Conservation (phyloP, 1,140 invertebrate genomes). For the Lordiphosa collinella region DNA sequence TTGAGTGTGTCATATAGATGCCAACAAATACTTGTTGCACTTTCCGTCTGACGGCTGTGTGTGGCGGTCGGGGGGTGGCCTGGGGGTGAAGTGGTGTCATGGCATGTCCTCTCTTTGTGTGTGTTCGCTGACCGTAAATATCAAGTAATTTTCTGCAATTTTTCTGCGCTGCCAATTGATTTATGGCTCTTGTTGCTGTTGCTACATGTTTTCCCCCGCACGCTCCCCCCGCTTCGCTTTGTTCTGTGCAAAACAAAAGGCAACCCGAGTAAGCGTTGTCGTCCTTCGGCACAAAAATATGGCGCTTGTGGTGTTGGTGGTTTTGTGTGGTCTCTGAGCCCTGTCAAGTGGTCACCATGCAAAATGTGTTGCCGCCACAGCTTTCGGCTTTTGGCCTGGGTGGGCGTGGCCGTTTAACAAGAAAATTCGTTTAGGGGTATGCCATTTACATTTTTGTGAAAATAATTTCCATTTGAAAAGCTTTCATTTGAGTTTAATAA, state of each 20-base stretch:
- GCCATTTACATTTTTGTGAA: slow-evolving; percentile 47
- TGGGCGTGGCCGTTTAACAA: slow-evolving; percentile 59
- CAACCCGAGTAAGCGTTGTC: slow-evolving; percentile 28
- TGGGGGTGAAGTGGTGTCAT: not conserved
- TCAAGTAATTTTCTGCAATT: slow-evolving; percentile 75
- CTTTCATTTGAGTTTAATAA: slow-evolving; percentile 33
- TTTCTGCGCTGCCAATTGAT: slow-evolving; percentile 71
- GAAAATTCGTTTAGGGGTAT: slow-evolving; percentile 67
- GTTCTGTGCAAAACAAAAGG: slow-evolving; percentile 45
- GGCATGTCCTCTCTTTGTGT: slow-evolving; percentile 24
- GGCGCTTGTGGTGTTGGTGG: slow-evolving; percentile 32
- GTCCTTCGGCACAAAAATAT: slow-evolving; percentile 33
- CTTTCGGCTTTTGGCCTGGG: slow-evolving; percentile 22
- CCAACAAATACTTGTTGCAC: slow-evolving; percentile 59
- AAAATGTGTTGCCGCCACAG: slow-evolving; percentile 49
- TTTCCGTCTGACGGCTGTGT: not conserved
- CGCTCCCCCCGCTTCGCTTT: slow-evolving; percentile 26
- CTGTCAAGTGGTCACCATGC: slow-evolving; percentile 49
- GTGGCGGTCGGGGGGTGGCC: not conserved
- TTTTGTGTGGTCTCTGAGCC: slow-evolving; percentile 4
- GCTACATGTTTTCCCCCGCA: not conserved
- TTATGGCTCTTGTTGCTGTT: slow-evolving; percentile 48
- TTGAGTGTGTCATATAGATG: slow-evolving; percentile 42
- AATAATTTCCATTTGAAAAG: slow-evolving; percentile 1
- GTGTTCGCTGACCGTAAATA: slow-evolving; percentile 69